Base-by-base conservation (phyloP, 2,888 invertebrate species). In the Salticus scenicus region DNA sequence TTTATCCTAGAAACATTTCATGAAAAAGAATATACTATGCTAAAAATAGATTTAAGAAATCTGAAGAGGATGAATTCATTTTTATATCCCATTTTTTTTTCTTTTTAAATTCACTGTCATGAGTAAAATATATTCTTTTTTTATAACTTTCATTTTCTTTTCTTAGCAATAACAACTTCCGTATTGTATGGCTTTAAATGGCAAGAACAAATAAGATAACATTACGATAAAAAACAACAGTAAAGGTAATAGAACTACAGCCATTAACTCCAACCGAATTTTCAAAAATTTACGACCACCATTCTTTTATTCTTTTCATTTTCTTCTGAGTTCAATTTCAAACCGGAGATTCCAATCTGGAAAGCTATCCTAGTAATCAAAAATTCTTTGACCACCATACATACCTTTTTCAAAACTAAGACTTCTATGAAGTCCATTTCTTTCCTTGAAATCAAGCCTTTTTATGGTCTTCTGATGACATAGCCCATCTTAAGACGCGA, bases 301-400 rank as follows among this genome's bases (percentile, higher is more conserved):
- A n/a, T 51, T 67, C 63, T 27, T 67, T 73, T 73, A 28, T 47
- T 27, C 17, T 70, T 64, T 77, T 37, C 66, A 41, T 69, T 73
- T 73, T 67, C 73, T 78, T 73, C 42, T 28, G 28, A 77, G 72
- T 28, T 77, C 77, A 66, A 77, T 84, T 77, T 84, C 67, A 76
- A 70, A 77, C 67, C 41, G 42, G 71, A 84, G 83, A 77, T 84
- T 77, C 83, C 83, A 84, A 84, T 84, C 83, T 24, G 73, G 67
- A 28, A 71, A 63, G 37, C 71, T 77, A 66, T 42, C 27, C 66
- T 73, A 77, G 73, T 73, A 84, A 84, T 84, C 67, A 84, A 84
- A 84, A 73, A 77, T 77, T 57, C 57, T 47, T 47, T 57, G 57
- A 24, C 24, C 24, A 57, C 20, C 57, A 24, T 47, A 24, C 57